Conservation (phyloP, 2,797 vertebrate genomes). For the Emys orbicularis region DNA sequence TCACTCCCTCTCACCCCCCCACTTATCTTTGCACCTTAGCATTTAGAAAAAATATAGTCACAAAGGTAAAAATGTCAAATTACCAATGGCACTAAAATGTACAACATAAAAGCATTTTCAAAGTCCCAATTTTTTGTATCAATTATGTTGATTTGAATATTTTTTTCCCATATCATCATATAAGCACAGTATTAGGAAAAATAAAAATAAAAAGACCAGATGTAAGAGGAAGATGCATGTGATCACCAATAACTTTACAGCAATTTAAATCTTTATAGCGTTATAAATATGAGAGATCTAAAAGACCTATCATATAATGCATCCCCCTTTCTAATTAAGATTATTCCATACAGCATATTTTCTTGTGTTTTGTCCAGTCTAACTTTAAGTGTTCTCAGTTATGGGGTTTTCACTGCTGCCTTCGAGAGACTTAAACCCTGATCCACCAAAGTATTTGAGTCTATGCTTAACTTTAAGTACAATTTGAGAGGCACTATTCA, state of each 20-base stretch:
- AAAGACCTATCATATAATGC: neutral
- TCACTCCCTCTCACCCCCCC: neutral
- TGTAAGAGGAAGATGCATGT: neutral
- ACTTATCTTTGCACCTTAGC: neutral
- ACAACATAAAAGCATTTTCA: neutral
- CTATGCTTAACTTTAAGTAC: neutral
- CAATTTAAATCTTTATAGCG: neutral
- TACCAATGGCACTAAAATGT: neutral
- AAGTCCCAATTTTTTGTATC: neutral
- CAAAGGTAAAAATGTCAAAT: neutral
- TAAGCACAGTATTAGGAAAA: neutral
- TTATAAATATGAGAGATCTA: neutral
- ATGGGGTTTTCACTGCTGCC: neutral
- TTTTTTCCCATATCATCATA: neutral
- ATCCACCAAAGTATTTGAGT: neutral
- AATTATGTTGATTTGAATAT: neutral
- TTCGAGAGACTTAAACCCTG: neutral
- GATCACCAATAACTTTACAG: neutral
- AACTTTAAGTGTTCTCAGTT: neutral
- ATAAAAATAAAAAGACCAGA: neutral
- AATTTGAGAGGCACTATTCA: neutral
- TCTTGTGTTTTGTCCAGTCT: neutral
- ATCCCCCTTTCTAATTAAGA: neutral
- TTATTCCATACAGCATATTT: neutral
- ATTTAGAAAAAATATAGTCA: neutral